A percentile compares a stretch with the other conserved stretches of the same genome.
These are phyloP conservation scores for Drosophila pandora DNA, from an alignment of 1,140 invertebrate species.

Conservation along the genomic window DNA sequence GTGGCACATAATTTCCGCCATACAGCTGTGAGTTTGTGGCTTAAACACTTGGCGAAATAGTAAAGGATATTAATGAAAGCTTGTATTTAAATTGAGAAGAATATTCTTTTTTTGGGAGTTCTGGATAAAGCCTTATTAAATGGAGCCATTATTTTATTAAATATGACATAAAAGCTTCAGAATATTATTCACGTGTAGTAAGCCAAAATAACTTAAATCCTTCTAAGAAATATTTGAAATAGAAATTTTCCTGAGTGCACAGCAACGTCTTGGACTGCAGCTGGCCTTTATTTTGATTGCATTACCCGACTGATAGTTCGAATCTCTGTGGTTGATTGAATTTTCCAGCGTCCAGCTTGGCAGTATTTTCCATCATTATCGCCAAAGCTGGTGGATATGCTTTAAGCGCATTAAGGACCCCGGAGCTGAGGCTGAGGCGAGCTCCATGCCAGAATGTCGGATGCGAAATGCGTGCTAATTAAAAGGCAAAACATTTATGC, in stretches of 20 bases:
- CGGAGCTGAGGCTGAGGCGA: neutral
- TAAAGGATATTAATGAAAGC: neutral
- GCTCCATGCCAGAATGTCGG: conserved; percentile 26
- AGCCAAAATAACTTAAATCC: too few relatives aligned
- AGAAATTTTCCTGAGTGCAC: neutral
- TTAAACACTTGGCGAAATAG: neutral
- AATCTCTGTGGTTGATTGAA: conserved; percentile 60
- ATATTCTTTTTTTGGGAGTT: neutral
- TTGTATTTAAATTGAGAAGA: neutral
- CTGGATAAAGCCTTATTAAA: too few relatives aligned
- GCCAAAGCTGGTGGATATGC: conserved; percentile 24
- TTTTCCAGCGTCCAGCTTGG: conserved; percentile 40
- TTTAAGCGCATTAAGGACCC: conserved; percentile 65
- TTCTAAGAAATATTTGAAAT: neutral
- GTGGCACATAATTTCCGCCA: conserved; percentile 68
- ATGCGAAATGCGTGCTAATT: conserved; percentile 70
- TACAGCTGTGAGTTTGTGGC: conserved; percentile 19
- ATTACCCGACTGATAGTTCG: conserved; percentile 45
- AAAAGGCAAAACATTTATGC: conserved; percentile 82
- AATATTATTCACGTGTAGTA: too few relatives aligned
- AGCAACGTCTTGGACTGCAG: neutral
- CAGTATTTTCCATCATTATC: conserved; percentile 40
- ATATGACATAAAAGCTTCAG: too few relatives aligned
- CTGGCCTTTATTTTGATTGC: conserved; percentile 46
- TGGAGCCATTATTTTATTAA: too few relatives aligned